phyloP scores from a whole-genome alignment of 1,140 invertebrate genomes.

The Cydia amplana region DNA sequence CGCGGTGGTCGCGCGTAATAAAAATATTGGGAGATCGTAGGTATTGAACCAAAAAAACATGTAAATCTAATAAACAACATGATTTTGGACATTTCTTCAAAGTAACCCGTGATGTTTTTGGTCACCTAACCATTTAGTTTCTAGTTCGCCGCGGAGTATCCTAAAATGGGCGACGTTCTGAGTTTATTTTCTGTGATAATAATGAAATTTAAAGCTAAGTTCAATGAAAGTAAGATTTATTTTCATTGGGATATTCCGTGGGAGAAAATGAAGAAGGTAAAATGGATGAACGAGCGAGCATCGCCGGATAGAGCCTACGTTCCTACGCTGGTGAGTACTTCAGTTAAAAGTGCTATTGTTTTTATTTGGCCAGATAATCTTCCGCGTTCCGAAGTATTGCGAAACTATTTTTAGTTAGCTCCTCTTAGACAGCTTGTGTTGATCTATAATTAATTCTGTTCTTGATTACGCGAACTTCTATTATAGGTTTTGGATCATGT shows the following conservation, averaged over 20 bases:
- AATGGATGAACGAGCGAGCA: slow-evolving; percentile 81
- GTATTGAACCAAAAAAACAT: slow-evolving; percentile 51
- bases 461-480: not conserved
- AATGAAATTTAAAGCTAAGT: slow-evolving; percentile 77
- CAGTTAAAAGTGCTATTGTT: not conserved
- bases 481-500: slow-evolving; percentile 6
- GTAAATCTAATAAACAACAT: slow-evolving; percentile 67
- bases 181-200: slow-evolving; percentile 77
- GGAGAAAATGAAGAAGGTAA: slow-evolving; percentile 70
- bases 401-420: slow-evolving; percentile 16
- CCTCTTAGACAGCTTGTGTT: slow-evolving; percentile 13
- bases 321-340: slow-evolving; percentile 77
- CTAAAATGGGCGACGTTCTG: slow-evolving; percentile 73
- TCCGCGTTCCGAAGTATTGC: slow-evolving; percentile 19
- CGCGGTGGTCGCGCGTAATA: slow-evolving; percentile 42
- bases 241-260: slow-evolving; percentile 70
- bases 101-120: slow-evolving; percentile 52
- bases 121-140: slow-evolving; percentile 72
- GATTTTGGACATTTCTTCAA: slow-evolving; percentile 55
- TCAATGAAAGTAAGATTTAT: slow-evolving; percentile 72
- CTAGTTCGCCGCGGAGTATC: slow-evolving; percentile 48
- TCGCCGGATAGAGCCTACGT: slow-evolving; percentile 79
- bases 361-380: slow-evolving; percentile 21
- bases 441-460: not conserved
- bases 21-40: slow-evolving; percentile 43